Percentiles rank a stretch among this genome's conserved stretches.
Evolutionary conservation across 2,888 invertebrate genomes (phyloP).

Genomic region (Andrena trimmerana): DNA sequence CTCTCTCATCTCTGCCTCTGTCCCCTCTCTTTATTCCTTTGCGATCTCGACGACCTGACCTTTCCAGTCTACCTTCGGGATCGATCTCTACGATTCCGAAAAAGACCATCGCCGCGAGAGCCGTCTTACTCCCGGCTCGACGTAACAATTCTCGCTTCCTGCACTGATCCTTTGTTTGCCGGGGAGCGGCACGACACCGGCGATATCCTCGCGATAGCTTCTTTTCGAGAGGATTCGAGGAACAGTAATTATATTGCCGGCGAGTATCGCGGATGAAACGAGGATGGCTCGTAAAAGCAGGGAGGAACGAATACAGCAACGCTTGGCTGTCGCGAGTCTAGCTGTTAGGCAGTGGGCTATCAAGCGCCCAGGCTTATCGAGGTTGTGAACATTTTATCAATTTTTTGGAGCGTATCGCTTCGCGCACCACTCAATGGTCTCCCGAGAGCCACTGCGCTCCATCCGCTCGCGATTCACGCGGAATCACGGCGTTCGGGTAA

Average conservation of each 20-base stretch:
- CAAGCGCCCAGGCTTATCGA: not conserved
- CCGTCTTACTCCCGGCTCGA: not conserved
- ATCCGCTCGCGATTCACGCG: not conserved
- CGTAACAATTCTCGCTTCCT: not conserved
- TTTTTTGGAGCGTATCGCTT: not conserved
- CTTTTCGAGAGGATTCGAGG: not conserved
- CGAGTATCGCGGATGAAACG: not conserved
- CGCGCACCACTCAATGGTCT: not conserved
- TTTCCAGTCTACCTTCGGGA: conserved; percentile 34
- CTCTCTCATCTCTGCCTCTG: not conserved
- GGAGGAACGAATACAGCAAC: not conserved
- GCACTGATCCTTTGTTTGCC: conserved; percentile 16
- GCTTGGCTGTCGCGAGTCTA: not conserved
- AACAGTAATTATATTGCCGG: conserved; percentile 11
- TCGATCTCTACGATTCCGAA: conserved; percentile 53
- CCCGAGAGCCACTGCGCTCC: not conserved
- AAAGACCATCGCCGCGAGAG: conserved; percentile 21
- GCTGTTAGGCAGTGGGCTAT: not conserved
- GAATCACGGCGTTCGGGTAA: not conserved
- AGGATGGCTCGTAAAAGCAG: not conserved
- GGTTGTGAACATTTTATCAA: not conserved
- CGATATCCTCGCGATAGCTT: conserved; percentile 5
- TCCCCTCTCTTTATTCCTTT: conserved; percentile 38
- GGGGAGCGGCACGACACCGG: not conserved
- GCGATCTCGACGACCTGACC: conserved; percentile 59